These are phyloP conservation scores for Mus musculus DNA, from an alignment of 2,113 vertebrate species.

Conservation along the genomic window GRCm39 chr2:140224501-140225000, in stretches of 20 bases:
- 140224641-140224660: neutral
- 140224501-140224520: neutral
- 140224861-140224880: slow-evolving; percentile 25
- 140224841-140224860: slow-evolving; percentile 45
- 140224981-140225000: slow-evolving; percentile 12
- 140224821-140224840: slow-evolving; percentile 20
- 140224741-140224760: slow-evolving; percentile 34
- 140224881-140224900: neutral
- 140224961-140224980: neutral
- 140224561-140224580: neutral
- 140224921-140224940: slow-evolving; percentile 11
- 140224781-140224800: slow-evolving; percentile 28
- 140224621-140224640: neutral
- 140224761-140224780: neutral
- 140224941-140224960: neutral
- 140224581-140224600: neutral
- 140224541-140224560: slow-evolving; percentile 13
- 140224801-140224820: slow-evolving; percentile 20
- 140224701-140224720: neutral
- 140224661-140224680: slow-evolving; percentile 4
- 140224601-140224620: slow-evolving; percentile 34
- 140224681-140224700: slow-evolving; percentile 45
- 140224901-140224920: slow-evolving; percentile 49
- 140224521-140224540: neutral
- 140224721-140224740: neutral